Base-by-base conservation (phyloP, 2,888 invertebrate species). In the Himalopsyche japonica region DNA sequence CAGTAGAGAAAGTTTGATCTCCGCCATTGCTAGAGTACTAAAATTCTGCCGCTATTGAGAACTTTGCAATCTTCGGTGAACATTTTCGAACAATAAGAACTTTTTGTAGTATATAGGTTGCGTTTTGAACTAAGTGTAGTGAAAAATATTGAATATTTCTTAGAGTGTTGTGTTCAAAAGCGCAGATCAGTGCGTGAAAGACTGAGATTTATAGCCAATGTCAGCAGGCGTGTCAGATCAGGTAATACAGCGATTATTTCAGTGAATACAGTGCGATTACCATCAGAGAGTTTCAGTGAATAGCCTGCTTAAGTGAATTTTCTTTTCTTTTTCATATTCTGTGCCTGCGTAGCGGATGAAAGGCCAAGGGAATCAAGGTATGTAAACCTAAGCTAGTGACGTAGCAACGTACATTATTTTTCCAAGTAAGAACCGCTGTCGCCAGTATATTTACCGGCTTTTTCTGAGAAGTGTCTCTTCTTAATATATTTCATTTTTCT, bases 141-240 rank as follows among this genome's bases (percentile, higher is more conserved):
- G 91, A 90, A 91, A 90, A 91, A 90, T 88, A 92, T 92, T 92
- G 92, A 91, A 92, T 91, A 91, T 88, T 91, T 90, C 89, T 89
- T 89, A 88, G 90, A 89, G 90, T 90, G 88, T 90, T 89, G 91
- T 92, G 90, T 89, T 86, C 89, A 90, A 89, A 90, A 90, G 91
- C 91, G 90, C 90, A 88, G 88, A 89, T 89, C 91, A 91, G 92
- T 91, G 91, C 90, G 91, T 90, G 92, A 91, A 91, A 92, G 89
- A 90, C 89, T 89, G 89, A 91, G 93, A 93, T 93, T 93, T 93
- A 92, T 93, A 93, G 95, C 95, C 95, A 95, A 96, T 96, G 96
- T 96, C 96, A 95, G 95, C 96, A 95, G 95, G 96, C 95, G 95
- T 96, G 95, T 95, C 95, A 94, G 96, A 96, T 94, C 96, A 96